Evolutionary conservation across 2,888 invertebrate species (phyloP), one percentile per base, ranked within the genome.

Genomic region (Deilephila elpenor): DNA sequence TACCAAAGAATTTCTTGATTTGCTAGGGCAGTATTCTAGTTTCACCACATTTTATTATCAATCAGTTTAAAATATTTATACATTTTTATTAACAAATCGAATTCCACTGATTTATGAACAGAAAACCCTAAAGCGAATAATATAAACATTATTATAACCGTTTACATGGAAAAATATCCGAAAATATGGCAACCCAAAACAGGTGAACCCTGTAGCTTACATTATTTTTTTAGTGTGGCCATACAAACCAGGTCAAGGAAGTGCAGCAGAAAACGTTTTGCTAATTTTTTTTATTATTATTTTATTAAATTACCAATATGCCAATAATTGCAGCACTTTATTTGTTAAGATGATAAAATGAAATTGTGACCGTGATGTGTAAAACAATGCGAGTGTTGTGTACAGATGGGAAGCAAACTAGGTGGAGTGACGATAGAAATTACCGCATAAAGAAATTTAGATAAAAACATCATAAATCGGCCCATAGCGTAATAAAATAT

Each of bases 161-260:
- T 32, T 32, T n/a, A n/a, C n/a, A 62, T 3, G 29, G 1, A 53
- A 25, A 70, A 53, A 19, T 3, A 53, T 56, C 5, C 20, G 4
- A 34, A n/a, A n/a, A 11, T 7, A n/a, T 70, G 8, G 51, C 56
- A 70, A 29, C 32, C 44, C 53, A 8, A 5, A 29, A 56, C 53
- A 64, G 37, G 20, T 64, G 64, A 44, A 67, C 67, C 20, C 51
- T 67, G 25, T 44, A 34, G 62, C 25, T 44, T 67, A 59, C 77
- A 32, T 60, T 74, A 37, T 75, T 74, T 84, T 87, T 89, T 79
- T 78, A 78, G 71, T 78, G 83, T 90, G 80, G 87, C 84, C 85
- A 91, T 88, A 78, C 82, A 81, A 81, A 78, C 80, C 86, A 88
- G 91, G 89, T 91, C 91, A 91, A 92, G 91, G 89, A 93, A 93